Evolutionary conservation across 2,888 invertebrate species (phyloP), one percentile per base, ranked within the genome.

Genomic region (Eupeodes latifasciatus): DNA sequence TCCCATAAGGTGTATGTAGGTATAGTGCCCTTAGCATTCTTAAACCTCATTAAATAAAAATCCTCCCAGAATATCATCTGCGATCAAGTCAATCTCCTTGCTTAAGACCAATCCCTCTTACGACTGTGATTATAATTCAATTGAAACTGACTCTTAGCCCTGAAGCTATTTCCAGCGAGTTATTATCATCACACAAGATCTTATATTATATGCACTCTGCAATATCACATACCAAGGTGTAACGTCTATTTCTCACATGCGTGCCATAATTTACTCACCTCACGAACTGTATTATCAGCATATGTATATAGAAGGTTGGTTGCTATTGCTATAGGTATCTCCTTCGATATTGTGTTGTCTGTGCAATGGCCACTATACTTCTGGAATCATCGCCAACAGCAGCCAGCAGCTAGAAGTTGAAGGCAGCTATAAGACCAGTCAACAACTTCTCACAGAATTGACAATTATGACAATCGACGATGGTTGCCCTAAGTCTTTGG

Each of bases 401-500:
- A 27, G 11, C n/a, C 16, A 59, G 11, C 64, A 53, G 27, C 44
- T 40, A 47, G 6, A 40, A 74, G 19, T 6, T 0, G 75, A 67
- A 40, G 40, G 78, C 78, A 74, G 61, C 77, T 61, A 59, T 34
- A 40, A 55, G 19, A 53, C 49, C 59, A 53, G 71, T 86, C 82
- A 76, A 57, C 78, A 75, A 77, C 83, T 75, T 86, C 64, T 83
- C 86, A 59, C 19, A 11, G 49, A 79, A 79, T 82, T 79, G 82
- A 79, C 86, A 82, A 79, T 86, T 79, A 72, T 82, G 82, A 82
- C 82, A 83, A 71, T 75, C 75, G 75, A 75, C 64, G 75, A 82
- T 82, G 72, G 81, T 57, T 57, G 82, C 75, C 74, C 19, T 16
- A 16, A 71, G 59, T 79, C 64, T 53, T 74, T 67, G 77, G 16